These are phyloP conservation scores for Lasiurus borealis DNA, from an alignment of 2,113 vertebrate genomes.

Conservation along the genomic window DNA sequence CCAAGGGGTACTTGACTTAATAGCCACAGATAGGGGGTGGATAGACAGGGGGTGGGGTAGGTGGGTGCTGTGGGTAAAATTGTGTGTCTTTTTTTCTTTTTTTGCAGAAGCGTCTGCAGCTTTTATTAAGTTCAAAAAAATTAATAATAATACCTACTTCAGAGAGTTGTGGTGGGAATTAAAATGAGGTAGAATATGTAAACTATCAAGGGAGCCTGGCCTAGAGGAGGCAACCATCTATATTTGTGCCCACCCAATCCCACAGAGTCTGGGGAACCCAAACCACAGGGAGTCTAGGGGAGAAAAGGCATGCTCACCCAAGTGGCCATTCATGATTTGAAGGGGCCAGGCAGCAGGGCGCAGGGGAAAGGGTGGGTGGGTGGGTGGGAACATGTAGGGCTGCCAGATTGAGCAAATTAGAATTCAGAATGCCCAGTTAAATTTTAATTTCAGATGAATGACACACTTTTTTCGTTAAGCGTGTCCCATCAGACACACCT, in stretches of 20 bases:
- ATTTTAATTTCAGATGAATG: constrained; percentile 34
- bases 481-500: not conserved
- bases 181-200: not conserved
- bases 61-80: not conserved
- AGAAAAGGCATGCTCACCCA: not conserved
- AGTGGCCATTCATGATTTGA: not conserved
- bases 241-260: not conserved
- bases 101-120: not conserved
- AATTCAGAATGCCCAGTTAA: not conserved
- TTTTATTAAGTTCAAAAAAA: not conserved
- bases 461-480: not conserved
- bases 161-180: not conserved
- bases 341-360: not conserved
- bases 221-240: not conserved
- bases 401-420: not conserved
- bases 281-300: not conserved
- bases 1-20: constrained; percentile 45
- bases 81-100: not conserved
- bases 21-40: not conserved
- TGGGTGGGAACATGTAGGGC: not conserved
- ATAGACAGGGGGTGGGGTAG: not conserved
- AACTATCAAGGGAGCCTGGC: not conserved
- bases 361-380: not conserved
- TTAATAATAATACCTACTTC: not conserved
- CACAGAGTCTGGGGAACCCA: not conserved